Evolutionary conservation across 2,797 vertebrate genomes (phyloP).

Genomic region (Tokudaia muenninki): DNA sequence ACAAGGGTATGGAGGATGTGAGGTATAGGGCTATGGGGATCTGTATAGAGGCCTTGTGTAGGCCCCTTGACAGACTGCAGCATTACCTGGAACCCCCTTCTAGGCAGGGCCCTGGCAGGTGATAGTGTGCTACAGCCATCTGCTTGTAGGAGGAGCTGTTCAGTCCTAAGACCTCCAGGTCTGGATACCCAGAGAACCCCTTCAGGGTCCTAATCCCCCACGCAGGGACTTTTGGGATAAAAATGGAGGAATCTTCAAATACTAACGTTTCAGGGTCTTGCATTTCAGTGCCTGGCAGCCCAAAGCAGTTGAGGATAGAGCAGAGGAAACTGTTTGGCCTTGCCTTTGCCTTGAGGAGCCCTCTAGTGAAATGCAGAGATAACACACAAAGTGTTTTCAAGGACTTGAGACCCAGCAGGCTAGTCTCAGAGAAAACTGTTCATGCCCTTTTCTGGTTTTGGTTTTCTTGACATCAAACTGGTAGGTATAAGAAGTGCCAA

Average conservation of each 20-base stretch:
- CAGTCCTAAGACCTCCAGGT: background rate
- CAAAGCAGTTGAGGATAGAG: background rate
- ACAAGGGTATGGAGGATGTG: background rate
- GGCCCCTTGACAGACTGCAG: background rate
- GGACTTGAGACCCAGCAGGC: background rate
- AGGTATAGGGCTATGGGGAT: background rate
- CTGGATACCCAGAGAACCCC: background rate
- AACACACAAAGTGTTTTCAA: rapidly evolving
- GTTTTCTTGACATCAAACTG: background rate
- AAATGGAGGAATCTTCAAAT: background rate
- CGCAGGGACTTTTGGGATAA: background rate
- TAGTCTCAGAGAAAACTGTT: background rate
- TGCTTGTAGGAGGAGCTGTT: no score
- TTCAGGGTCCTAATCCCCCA: background rate
- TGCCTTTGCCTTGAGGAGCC: background rate
- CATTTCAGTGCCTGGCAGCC: background rate
- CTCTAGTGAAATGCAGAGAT: background rate
- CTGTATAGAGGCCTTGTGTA: background rate
- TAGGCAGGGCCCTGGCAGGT: background rate
- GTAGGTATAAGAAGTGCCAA: background rate
- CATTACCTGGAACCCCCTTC: background rate
- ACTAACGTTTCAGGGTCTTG: background rate
- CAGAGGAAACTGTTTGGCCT: background rate
- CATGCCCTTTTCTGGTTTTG: background rate
- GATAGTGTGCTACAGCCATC: background rate